Conservation (phyloP, 2,797 vertebrate species). For the Lophotriccus pileatus region DNA sequence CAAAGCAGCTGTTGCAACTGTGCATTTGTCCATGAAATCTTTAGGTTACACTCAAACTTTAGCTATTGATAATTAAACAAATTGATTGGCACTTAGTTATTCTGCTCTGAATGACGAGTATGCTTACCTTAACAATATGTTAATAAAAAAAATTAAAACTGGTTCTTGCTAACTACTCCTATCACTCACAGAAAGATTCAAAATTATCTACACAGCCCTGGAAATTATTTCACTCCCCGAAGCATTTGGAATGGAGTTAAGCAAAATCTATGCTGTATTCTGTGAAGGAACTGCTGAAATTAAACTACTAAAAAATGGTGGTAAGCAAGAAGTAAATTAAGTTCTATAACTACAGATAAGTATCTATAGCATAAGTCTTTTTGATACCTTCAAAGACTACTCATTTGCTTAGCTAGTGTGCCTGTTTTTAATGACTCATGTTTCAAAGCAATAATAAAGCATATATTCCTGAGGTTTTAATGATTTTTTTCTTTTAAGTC, state of each 20-base stretch:
- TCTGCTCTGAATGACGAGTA: background rate
- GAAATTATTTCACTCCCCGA: constrained; percentile 17
- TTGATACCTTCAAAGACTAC: constrained; percentile 9
- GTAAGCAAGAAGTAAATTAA: constrained; percentile 38
- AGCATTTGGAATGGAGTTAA: constrained; percentile 12
- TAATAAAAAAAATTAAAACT: background rate
- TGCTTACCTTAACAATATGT: background rate
- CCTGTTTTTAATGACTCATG: background rate
- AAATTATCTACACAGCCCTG: background rate
- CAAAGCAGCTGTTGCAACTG: background rate
- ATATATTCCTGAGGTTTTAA: background rate
- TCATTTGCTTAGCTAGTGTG: background rate
- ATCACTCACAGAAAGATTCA: background rate
- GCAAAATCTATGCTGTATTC: background rate
- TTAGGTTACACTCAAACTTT: background rate
- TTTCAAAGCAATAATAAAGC: constrained; percentile 40
- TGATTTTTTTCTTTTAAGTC: constrained; percentile 10
- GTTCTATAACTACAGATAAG: background rate
- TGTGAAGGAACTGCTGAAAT: constrained; percentile 13
- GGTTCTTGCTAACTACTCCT: background rate
- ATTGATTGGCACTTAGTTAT: background rate
- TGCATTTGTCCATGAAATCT: background rate
- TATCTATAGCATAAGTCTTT: constrained; percentile 15
- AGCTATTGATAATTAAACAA: background rate
- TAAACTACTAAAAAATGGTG: background rate